These are phyloP conservation scores for Latrodectus elegans DNA, from an alignment of 2,888 invertebrate genomes.

Conservation along the genomic window DNA sequence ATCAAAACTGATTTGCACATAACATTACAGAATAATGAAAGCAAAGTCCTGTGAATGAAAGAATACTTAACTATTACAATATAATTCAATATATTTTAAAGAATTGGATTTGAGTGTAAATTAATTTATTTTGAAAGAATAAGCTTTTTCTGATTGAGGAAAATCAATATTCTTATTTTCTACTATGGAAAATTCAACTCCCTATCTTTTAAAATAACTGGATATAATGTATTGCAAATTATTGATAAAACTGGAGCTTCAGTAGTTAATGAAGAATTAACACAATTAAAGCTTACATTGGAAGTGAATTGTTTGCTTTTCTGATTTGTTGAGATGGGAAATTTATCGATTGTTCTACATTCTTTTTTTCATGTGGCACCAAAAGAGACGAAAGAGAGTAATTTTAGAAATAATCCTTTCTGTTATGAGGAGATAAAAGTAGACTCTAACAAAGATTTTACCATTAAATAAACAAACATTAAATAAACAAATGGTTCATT, in stretches of 20 bases:
- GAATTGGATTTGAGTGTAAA: no score
- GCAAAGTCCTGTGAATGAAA: no score
- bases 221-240: neutral
- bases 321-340: neutral
- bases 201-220: neutral
- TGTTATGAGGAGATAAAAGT: neutral
- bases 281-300: neutral
- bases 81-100: no score
- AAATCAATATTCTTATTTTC: neutral
- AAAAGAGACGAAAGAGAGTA: neutral
- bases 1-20: no score
- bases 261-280: neutral
- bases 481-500: no score
- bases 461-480: no score
- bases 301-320: conserved; percentile 2
- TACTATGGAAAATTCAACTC: neutral
- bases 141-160: no score
- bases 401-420: neutral
- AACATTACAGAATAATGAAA: no score
- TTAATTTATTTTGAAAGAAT: no score
- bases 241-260: neutral
- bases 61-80: no score
- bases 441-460: neutral
- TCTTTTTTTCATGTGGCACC: neutral
- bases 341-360: neutral